Evolutionary conservation across 2,797 vertebrate species (phyloP).

Genomic region (Etheostoma perlongum): DNA sequence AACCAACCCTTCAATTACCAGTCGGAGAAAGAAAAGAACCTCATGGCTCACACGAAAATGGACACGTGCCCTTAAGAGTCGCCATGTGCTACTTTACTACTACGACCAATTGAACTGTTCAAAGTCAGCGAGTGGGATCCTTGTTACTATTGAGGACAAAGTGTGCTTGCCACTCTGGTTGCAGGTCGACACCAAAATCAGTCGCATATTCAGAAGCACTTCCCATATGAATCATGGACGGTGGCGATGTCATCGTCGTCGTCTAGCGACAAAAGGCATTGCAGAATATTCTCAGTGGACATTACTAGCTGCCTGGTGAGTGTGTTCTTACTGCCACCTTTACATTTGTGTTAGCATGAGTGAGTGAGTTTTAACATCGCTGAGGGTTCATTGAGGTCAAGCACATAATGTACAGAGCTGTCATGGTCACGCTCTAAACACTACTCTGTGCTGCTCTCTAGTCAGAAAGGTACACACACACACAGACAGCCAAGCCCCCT

Average conservation of each 20-base stretch:
- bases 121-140: conserved; percentile 7
- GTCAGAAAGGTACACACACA: conserved; percentile 40
- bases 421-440: conserved; percentile 91
- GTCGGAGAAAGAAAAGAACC: background rate
- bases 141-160: background rate
- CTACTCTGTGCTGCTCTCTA: conserved; percentile 97
- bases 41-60: background rate
- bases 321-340: background rate
- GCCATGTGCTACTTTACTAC: conserved; percentile 1
- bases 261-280: background rate
- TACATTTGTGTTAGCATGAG: conserved; percentile 23
- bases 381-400: conserved; percentile 92
- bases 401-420: conserved; percentile 96
- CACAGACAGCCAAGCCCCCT: conserved; percentile 11
- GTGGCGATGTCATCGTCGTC: background rate
- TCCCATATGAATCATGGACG: background rate
- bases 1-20: background rate
- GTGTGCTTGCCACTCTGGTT: background rate
- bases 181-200: background rate
- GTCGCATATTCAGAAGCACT: conserved; percentile 4
- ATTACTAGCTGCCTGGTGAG: background rate
- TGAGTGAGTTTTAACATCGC: conserved; percentile 65
- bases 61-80: background rate
- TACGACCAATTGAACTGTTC: background rate
- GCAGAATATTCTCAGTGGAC: background rate